A percentile compares a stretch with the other conserved stretches of the same genome.
Conservation (phyloP, 2,113 vertebrate species). For the Chauna torquata region DNA sequence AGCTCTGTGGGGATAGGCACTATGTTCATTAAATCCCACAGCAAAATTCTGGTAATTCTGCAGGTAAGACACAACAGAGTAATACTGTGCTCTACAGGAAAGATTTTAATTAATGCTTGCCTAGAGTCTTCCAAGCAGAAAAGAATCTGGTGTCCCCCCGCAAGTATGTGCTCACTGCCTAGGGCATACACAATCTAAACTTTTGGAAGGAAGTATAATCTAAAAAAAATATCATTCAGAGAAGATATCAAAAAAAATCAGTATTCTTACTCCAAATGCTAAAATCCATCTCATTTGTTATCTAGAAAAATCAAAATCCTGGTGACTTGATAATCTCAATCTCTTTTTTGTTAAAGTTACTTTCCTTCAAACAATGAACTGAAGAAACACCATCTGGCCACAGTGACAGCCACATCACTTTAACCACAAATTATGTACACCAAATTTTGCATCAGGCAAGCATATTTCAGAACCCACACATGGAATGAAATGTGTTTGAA, state of each 20-base stretch:
- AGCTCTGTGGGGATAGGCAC: background rate
- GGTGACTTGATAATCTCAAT: background rate
- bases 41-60: background rate
- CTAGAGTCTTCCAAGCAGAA: background rate
- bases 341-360: background rate
- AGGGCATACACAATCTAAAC: background rate
- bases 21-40: background rate
- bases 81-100: background rate
- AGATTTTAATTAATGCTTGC: background rate
- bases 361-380: background rate
- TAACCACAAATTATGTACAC: background rate
- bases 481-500: background rate
- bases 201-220: background rate
- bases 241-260: background rate
- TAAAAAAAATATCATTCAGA: background rate
- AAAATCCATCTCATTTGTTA: background rate
- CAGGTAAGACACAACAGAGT: background rate
- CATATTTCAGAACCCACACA: background rate
- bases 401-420: background rate
- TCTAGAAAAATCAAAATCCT: background rate
- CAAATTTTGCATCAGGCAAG: background rate
- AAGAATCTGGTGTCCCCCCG: accelerated
- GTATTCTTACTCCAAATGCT: background rate
- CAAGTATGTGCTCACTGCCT: background rate
- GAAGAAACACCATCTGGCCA: background rate